phyloP scores from a whole-genome alignment of 2,113 vertebrate species.

The Plecturocebus donacophilus region DNA sequence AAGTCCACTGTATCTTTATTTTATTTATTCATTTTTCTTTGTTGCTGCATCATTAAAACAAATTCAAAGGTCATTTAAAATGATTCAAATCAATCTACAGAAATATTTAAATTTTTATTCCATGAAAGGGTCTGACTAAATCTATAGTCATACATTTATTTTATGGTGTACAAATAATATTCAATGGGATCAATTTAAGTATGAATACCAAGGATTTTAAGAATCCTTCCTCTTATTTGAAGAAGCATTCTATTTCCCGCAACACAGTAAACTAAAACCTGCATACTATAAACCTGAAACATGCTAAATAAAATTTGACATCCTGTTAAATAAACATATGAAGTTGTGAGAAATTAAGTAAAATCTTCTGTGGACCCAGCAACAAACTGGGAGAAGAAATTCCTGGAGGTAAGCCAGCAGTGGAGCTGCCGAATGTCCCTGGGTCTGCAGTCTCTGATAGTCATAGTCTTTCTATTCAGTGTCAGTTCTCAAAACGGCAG shows the following conservation, averaged over 20 bases:
- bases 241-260: slow-evolving; percentile 2
- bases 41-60: background rate
- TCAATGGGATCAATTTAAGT: background rate
- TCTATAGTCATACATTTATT: background rate
- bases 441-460: background rate
- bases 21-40: background rate
- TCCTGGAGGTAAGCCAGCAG: background rate
- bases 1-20: slow-evolving; percentile 68
- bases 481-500: background rate
- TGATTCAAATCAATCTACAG: background rate
- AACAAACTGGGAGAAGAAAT: background rate
- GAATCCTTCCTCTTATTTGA: background rate
- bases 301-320: background rate
- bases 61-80: background rate
- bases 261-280: background rate
- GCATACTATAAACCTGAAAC: background rate
- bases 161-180: background rate
- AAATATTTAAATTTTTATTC: background rate
- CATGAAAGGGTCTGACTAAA: background rate
- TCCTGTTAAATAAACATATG: background rate
- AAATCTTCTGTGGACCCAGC: background rate
- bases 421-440: background rate
- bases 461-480: background rate
- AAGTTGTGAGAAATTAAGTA: background rate
- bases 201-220: background rate